phyloP scores from a whole-genome alignment of 1,140 invertebrate species.

The Cylas formicarius region DNA sequence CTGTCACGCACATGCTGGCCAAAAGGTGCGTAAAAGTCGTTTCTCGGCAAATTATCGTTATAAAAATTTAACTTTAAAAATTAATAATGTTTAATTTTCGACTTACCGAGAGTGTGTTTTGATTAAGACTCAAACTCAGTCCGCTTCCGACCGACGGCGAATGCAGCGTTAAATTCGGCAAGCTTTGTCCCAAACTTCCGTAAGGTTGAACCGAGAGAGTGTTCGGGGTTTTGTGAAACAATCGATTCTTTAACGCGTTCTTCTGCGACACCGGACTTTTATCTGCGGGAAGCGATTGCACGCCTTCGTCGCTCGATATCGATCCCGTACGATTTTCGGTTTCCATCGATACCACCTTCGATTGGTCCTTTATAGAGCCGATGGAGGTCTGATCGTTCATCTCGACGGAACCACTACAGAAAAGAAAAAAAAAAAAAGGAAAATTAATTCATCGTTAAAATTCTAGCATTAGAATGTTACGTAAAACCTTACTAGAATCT shows the following conservation, averaged over 20 bases:
- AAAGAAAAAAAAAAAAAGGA: constrained; percentile 5
- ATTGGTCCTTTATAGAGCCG: constrained; percentile 37
- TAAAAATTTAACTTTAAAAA: too few species aligned
- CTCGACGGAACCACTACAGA: constrained; percentile 62
- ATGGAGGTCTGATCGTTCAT: constrained; percentile 54
- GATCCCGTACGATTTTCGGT: constrained; percentile 48
- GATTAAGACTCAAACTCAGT: constrained; percentile 44
- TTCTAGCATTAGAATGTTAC: too few species aligned
- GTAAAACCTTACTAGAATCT: too few species aligned
- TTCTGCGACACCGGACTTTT: constrained; percentile 38
- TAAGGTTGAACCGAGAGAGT: constrained; percentile 68
- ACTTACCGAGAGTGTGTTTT: constrained; percentile 45
- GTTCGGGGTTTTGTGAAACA: constrained; percentile 54
- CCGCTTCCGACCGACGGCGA: constrained; percentile 44
- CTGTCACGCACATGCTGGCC: too few species aligned
- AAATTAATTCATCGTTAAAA: too few species aligned
- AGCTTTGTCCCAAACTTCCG: constrained; percentile 59
- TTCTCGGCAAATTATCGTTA: too few species aligned
- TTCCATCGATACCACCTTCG: constrained; percentile 46
- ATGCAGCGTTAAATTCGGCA: constrained; percentile 60
- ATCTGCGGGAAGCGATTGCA: constrained; percentile 36
- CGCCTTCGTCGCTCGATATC: constrained; percentile 48
- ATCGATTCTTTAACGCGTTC: constrained; percentile 38
- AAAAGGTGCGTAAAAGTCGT: too few species aligned
- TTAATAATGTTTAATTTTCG: too few species aligned